Evolutionary conservation across 2,113 vertebrate genomes (phyloP).

Genomic region (Neotoma lepida): DNA sequence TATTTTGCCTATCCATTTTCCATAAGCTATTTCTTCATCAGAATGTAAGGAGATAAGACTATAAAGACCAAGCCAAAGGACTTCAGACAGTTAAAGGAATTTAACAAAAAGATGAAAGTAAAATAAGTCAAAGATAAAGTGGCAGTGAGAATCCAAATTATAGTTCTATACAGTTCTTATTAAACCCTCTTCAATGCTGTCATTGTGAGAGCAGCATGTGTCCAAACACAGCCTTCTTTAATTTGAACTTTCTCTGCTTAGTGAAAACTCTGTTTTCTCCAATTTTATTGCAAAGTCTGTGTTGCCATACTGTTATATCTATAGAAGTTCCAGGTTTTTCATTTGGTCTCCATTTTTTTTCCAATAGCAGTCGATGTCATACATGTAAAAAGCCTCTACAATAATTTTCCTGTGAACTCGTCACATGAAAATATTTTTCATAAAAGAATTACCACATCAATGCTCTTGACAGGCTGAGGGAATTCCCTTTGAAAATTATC

Average conservation of each 20-base stretch:
- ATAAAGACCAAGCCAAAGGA: conserved; percentile 50
- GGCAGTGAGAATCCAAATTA: conserved; percentile 9
- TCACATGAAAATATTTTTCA: conserved; percentile 52
- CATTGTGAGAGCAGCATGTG: not conserved
- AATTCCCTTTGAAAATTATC: conserved; percentile 8
- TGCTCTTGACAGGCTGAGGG: not conserved
- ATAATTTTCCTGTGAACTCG: conserved; percentile 64
- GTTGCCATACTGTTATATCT: conserved; percentile 51
- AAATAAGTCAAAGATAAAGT: not conserved
- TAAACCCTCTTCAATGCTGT: conserved; percentile 60
- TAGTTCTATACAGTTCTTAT: conserved; percentile 36
- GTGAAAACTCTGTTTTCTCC: conserved; percentile 9
- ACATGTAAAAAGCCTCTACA: conserved; percentile 6
- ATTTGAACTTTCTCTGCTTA: conserved; percentile 42
- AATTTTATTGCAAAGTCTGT: conserved; percentile 51
- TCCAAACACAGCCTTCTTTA: conserved; percentile 54
- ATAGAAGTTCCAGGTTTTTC: conserved; percentile 62
- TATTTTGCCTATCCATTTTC: not conserved
- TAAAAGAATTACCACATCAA: conserved; percentile 38
- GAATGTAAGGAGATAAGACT: not conserved
- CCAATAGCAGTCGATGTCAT: conserved; percentile 39
- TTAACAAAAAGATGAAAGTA: not conserved
- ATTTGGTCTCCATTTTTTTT: conserved; percentile 54
- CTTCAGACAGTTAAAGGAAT: not conserved
- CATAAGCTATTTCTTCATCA: not conserved